These are phyloP conservation scores for Drosophila auraria DNA, from an alignment of 1,140 invertebrate genomes.

Conservation along the genomic window DNA sequence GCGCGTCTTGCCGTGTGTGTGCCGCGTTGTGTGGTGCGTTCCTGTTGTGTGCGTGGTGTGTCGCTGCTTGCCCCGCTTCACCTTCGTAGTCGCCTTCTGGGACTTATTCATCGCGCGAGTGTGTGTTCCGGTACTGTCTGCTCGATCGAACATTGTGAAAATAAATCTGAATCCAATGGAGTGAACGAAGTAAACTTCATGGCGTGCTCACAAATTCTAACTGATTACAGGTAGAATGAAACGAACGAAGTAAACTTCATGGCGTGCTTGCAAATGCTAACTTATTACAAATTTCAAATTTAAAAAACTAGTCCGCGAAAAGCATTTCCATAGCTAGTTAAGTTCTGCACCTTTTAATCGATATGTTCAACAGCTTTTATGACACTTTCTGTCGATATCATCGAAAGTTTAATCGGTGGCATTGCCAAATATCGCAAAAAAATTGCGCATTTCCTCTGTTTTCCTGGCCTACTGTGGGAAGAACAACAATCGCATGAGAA, in stretches of 20 bases:
- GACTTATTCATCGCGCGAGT: slow-evolving; percentile 26
- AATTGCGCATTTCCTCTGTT: no score
- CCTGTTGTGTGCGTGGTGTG: neutral
- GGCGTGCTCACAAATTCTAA: no score
- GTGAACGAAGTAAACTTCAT: slow-evolving; percentile 1
- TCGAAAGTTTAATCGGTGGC: neutral
- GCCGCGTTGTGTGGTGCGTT: slow-evolving; percentile 21
- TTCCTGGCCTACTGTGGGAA: no score
- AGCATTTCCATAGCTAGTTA: neutral
- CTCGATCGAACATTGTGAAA: slow-evolving; percentile 9
- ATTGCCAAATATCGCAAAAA: no score
- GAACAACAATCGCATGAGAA: no score
- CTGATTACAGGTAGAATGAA: neutral
- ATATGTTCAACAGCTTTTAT: neutral
- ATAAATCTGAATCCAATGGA: neutral
- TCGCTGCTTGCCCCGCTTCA: slow-evolving; percentile 19
- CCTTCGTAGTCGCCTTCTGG: slow-evolving; percentile 14
- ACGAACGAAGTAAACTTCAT: neutral
- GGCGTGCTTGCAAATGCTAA: neutral
- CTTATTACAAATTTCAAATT: neutral
- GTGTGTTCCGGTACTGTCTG: neutral
- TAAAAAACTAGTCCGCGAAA: neutral
- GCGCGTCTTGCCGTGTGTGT: neutral
- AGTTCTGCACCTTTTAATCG: neutral
- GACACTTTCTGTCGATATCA: neutral